These are phyloP conservation scores for Chauna torquata DNA, from an alignment of 2,113 vertebrate genomes.

Conservation along the genomic window DNA sequence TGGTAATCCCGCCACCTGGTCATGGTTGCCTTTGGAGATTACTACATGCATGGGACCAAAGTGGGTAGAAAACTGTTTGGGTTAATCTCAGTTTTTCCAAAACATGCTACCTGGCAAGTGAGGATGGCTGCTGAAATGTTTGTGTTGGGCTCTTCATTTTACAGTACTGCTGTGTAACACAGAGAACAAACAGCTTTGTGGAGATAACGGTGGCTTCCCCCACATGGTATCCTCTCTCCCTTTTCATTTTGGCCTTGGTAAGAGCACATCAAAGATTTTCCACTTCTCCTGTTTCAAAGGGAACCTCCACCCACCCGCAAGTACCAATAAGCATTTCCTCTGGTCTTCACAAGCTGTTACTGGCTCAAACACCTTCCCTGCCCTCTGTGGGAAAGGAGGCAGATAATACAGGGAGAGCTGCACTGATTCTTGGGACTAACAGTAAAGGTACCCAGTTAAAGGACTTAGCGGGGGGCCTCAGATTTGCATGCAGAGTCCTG, in stretches of 20 bases:
- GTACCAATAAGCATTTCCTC: background rate
- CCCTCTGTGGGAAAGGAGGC: background rate
- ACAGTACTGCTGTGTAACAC: background rate
- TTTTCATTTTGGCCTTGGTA: background rate
- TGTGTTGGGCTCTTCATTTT: background rate
- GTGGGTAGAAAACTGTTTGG: background rate
- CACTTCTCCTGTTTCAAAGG: background rate
- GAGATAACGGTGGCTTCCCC: background rate
- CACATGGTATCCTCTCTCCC: background rate
- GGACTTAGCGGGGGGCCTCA: background rate
- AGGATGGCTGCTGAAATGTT: background rate
- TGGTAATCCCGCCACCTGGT: background rate
- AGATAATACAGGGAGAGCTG: background rate
- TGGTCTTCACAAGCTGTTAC: background rate
- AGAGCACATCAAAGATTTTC: background rate
- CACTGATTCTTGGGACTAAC: background rate
- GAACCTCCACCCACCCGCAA: background rate
- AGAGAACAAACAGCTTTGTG: background rate
- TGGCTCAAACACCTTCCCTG: background rate
- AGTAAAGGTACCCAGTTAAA: background rate
- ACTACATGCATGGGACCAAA: background rate
- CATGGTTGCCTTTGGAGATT: background rate
- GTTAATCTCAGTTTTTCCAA: background rate
- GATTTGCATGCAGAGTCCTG: conserved; percentile 12
- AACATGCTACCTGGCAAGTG: background rate